Evolutionary conservation across 2,113 vertebrate species (phyloP).

Genomic region (Hippopotamus amphibius): DNA sequence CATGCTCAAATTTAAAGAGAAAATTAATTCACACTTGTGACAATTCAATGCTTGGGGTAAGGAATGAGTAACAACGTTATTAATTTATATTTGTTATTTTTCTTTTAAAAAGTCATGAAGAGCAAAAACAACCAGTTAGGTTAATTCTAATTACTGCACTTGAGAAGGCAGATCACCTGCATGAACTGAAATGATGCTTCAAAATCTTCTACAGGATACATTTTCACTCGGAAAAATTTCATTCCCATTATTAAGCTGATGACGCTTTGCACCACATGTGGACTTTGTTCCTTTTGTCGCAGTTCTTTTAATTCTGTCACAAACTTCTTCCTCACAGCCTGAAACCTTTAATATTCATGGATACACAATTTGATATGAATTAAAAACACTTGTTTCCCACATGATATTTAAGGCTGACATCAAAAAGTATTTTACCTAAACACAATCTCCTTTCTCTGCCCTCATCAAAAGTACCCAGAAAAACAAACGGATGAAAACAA

Average conservation of each 20-base stretch:
- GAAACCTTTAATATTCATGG: constrained; percentile 89
- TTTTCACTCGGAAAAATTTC: constrained; percentile 99
- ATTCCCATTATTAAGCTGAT: constrained; percentile 99
- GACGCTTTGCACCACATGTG: constrained; percentile 96
- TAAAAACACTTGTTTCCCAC: background rate
- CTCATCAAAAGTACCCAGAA: background rate
- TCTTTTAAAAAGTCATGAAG: background rate
- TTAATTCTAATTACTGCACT: background rate
- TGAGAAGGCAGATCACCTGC: constrained; percentile 89
- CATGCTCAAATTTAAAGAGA: background rate
- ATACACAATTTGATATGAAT: background rate
- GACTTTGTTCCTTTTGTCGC: constrained; percentile 96
- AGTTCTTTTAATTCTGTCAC: constrained; percentile 98
- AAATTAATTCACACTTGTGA: background rate
- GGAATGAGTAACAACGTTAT: background rate
- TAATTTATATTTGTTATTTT: background rate
- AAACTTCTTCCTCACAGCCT: constrained; percentile 99
- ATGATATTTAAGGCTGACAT: background rate
- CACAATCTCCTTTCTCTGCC: background rate
- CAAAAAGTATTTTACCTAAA: background rate
- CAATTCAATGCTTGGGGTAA: background rate
- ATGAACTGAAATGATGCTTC: constrained; percentile 99
- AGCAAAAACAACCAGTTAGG: background rate
- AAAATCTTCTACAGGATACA: constrained; percentile 99
- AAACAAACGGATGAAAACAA: background rate